Conservation (phyloP, 2,888 invertebrate genomes). For the Abscondita cerata region DNA sequence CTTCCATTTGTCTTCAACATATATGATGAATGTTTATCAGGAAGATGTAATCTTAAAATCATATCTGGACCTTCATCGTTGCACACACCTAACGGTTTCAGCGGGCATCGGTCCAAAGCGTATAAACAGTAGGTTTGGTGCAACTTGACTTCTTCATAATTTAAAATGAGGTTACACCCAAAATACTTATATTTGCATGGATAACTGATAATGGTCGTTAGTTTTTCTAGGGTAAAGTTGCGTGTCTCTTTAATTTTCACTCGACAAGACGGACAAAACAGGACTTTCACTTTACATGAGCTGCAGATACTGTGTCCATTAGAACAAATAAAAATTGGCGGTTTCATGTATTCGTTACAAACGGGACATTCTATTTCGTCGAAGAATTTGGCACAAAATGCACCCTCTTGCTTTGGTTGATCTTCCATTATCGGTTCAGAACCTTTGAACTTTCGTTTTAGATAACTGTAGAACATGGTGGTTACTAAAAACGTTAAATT, state of each 20-base stretch:
- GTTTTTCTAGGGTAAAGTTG: conserved; percentile 51
- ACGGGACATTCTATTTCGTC: conserved; percentile 52
- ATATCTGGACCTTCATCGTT: conserved; percentile 11
- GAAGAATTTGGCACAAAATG: conserved; percentile 48
- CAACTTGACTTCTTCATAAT: conserved; percentile 39
- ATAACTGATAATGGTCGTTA: conserved; percentile 48
- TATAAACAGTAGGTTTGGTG: conserved; percentile 48
- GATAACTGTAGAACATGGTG: too few relatives aligned
- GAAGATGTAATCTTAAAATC: conserved; percentile 26
- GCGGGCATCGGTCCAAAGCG: conserved; percentile 47
- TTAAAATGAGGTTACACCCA: conserved; percentile 46
- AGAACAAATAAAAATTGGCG: conserved; percentile 52
- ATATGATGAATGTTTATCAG: conserved; percentile 11
- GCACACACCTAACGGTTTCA: conserved; percentile 23
- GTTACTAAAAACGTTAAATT: too few relatives aligned
- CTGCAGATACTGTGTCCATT: conserved; percentile 53
- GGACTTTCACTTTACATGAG: conserved; percentile 47
- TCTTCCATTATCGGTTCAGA: too few relatives aligned
- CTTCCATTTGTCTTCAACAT: conserved; percentile 7
- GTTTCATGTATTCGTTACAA: conserved; percentile 51
- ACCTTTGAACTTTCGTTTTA: too few relatives aligned
- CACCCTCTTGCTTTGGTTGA: conserved; percentile 20
- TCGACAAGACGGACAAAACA: conserved; percentile 51
- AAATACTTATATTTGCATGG: conserved; percentile 49
- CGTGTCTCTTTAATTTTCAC: conserved; percentile 47